Evolutionary conservation across 2,113 vertebrate species (phyloP).

Genomic region (Chloebia gouldiae): DNA sequence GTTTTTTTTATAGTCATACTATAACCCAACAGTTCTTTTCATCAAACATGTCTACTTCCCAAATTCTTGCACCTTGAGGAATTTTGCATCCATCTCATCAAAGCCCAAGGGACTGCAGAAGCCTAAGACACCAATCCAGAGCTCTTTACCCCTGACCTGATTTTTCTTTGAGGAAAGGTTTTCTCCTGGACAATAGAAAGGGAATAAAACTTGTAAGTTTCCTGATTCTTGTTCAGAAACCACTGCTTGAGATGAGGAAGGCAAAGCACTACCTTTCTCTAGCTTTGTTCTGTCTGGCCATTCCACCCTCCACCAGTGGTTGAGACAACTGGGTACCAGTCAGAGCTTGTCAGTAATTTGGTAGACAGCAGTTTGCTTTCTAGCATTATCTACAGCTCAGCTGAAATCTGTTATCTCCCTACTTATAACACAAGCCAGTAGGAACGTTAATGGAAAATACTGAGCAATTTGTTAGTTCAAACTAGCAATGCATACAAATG

Average conservation of each 20-base stretch:
- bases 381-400: background rate
- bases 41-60: background rate
- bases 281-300: background rate
- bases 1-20: background rate
- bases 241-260: background rate
- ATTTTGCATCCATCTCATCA: background rate
- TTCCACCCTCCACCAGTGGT: background rate
- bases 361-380: background rate
- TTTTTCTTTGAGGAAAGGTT: background rate
- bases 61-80: background rate
- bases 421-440: background rate
- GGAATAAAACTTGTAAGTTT: background rate
- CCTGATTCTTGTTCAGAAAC: background rate
- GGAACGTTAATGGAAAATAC: background rate
- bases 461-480: background rate
- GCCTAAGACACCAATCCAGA: background rate
- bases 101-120: background rate
- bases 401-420: background rate
- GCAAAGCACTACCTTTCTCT: background rate
- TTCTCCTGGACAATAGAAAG: background rate
- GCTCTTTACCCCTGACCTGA: background rate
- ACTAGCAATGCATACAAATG: background rate
- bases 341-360: background rate
- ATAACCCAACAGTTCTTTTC: background rate
- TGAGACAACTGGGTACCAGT: background rate